Conservation (phyloP, 2,113 vertebrate species). For the Megatriorchis doriae region DNA sequence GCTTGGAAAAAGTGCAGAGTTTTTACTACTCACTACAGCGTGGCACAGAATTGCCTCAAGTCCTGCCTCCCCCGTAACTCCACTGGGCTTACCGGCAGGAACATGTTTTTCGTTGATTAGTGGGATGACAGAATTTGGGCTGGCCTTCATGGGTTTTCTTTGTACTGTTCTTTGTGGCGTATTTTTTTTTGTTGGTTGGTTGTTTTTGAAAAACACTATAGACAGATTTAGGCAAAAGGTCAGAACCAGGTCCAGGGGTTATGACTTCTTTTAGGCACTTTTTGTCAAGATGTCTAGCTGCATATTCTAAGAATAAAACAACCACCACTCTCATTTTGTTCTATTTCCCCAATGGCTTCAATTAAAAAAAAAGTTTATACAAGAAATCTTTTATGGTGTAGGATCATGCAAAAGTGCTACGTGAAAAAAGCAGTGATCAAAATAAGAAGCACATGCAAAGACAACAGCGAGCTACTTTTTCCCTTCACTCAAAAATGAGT, state of each 20-base stretch:
- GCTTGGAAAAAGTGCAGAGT: neutral
- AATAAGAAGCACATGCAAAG: neutral
- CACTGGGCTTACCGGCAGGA: neutral
- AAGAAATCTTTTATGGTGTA: neutral
- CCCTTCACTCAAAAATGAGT: neutral
- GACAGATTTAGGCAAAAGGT: neutral
- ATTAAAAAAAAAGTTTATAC: neutral
- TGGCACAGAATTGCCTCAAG: neutral
- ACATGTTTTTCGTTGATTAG: neutral
- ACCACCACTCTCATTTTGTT: neutral
- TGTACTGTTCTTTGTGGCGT: neutral
- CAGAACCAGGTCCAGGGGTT: neutral
- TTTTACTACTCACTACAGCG: neutral
- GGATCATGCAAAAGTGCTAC: neutral
- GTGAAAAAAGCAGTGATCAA: neutral
- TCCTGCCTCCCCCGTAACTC: neutral
- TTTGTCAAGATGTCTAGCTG: neutral
- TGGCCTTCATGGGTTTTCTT: neutral
- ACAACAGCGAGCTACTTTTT: neutral
- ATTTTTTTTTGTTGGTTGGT: neutral
- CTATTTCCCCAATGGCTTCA: neutral
- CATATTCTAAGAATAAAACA: neutral
- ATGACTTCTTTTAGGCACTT: neutral
- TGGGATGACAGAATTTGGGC: neutral
- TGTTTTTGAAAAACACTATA: neutral